These are phyloP conservation scores for Bothrops jararaca DNA, from an alignment of 2,113 vertebrate genomes.

Conservation along the genomic window DNA sequence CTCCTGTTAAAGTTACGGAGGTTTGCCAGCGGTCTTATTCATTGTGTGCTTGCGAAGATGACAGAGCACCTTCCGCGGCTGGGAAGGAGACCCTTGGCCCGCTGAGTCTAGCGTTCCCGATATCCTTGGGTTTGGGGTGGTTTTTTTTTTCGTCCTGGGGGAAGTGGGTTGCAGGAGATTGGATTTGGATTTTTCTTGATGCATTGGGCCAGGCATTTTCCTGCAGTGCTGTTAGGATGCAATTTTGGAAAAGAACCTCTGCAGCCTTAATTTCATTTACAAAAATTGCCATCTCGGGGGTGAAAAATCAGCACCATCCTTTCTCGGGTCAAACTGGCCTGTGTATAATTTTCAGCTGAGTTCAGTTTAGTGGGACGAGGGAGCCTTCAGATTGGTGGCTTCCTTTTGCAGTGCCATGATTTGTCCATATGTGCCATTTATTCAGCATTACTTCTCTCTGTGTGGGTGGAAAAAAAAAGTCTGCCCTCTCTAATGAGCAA, in stretches of 20 bases:
- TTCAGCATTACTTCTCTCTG: conserved; percentile 56
- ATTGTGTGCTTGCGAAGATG: neutral
- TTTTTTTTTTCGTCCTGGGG: no score
- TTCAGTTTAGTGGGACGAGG: no score
- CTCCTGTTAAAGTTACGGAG: neutral
- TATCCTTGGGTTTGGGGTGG: no score
- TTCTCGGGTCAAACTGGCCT: neutral
- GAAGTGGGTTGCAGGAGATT: neutral
- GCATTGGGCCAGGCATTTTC: neutral
- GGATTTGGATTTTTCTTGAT: neutral
- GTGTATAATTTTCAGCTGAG: neutral
- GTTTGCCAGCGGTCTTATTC: neutral
- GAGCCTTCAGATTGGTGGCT: neutral
- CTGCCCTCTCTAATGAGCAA: conserved; percentile 70
- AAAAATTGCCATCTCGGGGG: neutral
- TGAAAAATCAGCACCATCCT: neutral
- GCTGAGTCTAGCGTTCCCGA: neutral
- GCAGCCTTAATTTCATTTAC: neutral
- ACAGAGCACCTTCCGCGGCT: neutral
- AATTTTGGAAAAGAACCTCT: neutral
- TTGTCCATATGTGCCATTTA: conserved; percentile 44
- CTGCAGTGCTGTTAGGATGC: neutral
- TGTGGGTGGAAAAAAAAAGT: conserved; percentile 19
- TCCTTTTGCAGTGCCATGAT: neutral
- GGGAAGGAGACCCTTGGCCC: neutral